Evolutionary conservation across 1,140 invertebrate genomes (phyloP).

Genomic region (Psix sp.): DNA sequence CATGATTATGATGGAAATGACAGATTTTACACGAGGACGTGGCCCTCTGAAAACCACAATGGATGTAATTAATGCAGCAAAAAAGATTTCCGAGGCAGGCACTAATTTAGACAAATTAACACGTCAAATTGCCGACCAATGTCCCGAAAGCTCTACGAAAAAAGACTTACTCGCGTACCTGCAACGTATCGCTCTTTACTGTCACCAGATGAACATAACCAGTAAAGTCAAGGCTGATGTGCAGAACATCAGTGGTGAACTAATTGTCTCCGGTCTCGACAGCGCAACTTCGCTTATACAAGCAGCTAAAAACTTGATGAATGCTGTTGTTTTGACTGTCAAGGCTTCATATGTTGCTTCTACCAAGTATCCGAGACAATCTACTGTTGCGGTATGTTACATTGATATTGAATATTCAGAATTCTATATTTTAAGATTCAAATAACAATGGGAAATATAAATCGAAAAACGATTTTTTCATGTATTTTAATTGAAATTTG

Average conservation of each 20-base stretch:
- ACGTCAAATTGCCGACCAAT: slow-evolving; percentile 97
- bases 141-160: slow-evolving; percentile 98
- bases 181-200: slow-evolving; percentile 97
- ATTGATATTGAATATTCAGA: no score
- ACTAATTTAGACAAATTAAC: slow-evolving; percentile 98
- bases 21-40: slow-evolving; percentile 98
- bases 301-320: slow-evolving; percentile 99
- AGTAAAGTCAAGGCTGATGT: slow-evolving; percentile 99
- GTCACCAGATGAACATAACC: slow-evolving; percentile 99
- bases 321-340: slow-evolving; percentile 98
- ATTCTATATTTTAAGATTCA: no score
- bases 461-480: no score
- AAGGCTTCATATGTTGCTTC: slow-evolving; percentile 99
- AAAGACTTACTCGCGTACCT: slow-evolving; percentile 97
- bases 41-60: slow-evolving; percentile 99
- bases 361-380: slow-evolving; percentile 95
- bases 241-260: slow-evolving; percentile 97
- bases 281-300: slow-evolving; percentile 99
- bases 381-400: slow-evolving; percentile 87
- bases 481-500: no score
- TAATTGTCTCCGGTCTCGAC: slow-evolving; percentile 98
- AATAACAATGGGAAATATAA: no score
- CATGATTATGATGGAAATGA: slow-evolving; percentile 99
- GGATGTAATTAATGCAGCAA: slow-evolving; percentile 99
- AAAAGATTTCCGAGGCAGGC: slow-evolving; percentile 99